Evolutionary conservation across 2,797 vertebrate genomes (phyloP).

Genomic region (Odontamblyopus rebecca): DNA sequence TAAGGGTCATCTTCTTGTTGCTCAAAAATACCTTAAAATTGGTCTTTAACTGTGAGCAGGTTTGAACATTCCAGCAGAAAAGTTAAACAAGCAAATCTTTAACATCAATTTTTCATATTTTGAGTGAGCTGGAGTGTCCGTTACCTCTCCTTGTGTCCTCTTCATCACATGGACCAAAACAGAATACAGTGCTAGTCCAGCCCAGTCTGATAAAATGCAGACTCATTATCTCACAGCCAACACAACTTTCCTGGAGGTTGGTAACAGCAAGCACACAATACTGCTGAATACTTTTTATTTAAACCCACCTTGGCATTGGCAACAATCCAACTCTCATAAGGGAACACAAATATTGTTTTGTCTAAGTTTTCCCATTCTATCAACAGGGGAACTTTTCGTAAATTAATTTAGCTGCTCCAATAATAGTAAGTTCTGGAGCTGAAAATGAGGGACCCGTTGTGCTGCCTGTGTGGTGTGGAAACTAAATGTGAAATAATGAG

Average conservation of each 20-base stretch:
- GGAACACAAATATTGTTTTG: conserved; percentile 10
- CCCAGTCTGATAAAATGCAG: conserved; percentile 3
- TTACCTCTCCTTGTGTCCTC: too few species aligned
- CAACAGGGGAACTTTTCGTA: conserved; percentile 21
- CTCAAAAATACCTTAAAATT: too few species aligned
- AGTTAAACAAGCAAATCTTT: too few species aligned
- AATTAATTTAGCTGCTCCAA: conserved; percentile 28
- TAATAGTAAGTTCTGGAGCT: conserved; percentile 6
- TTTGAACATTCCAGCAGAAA: too few species aligned
- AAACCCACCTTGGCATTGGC: background rate
- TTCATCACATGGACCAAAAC: too few species aligned
- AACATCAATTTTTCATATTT: too few species aligned
- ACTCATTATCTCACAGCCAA: background rate
- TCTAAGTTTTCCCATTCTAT: conserved; percentile 15
- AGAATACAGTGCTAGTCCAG: background rate
- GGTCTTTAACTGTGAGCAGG: too few species aligned
- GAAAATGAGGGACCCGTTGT: conserved; percentile 19
- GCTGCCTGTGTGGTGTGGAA: conserved; percentile 20
- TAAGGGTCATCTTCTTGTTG: too few species aligned
- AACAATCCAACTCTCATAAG: conserved; percentile 2
- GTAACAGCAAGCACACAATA: background rate
- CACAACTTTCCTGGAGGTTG: background rate
- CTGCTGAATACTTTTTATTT: background rate
- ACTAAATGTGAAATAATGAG: conserved; percentile 50
- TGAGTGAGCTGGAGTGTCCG: too few species aligned